Percentiles rank a stretch among this genome's conserved stretches.
These are phyloP conservation scores for Pangasianodon gigas DNA, from an alignment of 2,113 vertebrate species.

Conservation along the genomic window DNA sequence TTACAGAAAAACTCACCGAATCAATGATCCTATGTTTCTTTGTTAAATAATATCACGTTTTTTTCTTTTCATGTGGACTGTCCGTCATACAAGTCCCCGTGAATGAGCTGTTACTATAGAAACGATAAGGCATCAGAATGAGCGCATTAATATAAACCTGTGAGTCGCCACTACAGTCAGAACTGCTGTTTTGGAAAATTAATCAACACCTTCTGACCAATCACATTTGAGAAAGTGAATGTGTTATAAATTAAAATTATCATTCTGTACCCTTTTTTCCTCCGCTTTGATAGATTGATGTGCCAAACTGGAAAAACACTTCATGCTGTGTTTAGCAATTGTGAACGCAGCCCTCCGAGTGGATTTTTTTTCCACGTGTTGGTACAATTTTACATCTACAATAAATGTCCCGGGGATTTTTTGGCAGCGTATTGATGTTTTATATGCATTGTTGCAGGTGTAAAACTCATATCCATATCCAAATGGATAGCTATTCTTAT, in stretches of 20 bases:
- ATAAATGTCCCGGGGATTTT: background rate
- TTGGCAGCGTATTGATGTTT: constrained; percentile 45
- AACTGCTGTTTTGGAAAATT: background rate
- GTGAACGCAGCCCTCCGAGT: constrained; percentile 16
- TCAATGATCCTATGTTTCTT: background rate
- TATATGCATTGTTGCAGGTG: constrained; percentile 70
- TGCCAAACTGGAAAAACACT: constrained; percentile 3
- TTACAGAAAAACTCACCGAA: background rate
- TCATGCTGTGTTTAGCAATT: constrained; percentile 34
- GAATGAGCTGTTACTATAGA: background rate
- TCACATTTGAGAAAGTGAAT: background rate
- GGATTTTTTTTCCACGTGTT: background rate
- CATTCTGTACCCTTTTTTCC: background rate
- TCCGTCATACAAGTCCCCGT: background rate
- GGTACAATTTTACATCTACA: constrained; percentile 16
- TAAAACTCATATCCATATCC: constrained; percentile 67
- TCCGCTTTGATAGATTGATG: background rate
- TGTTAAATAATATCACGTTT: background rate
- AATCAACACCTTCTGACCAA: background rate
- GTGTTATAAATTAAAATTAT: background rate
- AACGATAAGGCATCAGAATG: background rate
- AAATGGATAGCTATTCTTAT: constrained; percentile 63
- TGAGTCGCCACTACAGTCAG: background rate
- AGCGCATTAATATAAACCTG: background rate
- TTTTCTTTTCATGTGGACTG: background rate